These are phyloP conservation scores for Syritta pipiens DNA, from an alignment of 2,888 invertebrate genomes.

Conservation along the genomic window DNA sequence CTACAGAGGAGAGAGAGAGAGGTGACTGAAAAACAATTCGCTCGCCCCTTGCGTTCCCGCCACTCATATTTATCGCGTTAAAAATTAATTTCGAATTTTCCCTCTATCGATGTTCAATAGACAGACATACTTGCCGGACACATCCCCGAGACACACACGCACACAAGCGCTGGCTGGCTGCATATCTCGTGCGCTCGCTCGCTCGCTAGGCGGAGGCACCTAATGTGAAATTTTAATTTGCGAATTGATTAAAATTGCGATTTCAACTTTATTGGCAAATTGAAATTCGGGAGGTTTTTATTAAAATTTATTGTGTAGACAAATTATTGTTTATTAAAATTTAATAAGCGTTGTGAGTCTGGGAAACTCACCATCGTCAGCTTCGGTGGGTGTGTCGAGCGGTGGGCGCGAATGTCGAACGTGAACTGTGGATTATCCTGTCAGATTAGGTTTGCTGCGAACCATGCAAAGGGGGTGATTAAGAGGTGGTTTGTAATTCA, in stretches of 20 bases:
- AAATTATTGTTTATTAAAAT: slow-evolving; percentile 63
- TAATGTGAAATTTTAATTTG: slow-evolving; percentile 71
- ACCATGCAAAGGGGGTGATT: neutral
- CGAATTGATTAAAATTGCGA: slow-evolving; percentile 78
- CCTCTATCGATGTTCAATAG: slow-evolving; percentile 44
- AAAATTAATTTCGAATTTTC: slow-evolving; percentile 71
- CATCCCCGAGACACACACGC: slow-evolving; percentile 13
- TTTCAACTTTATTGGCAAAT: slow-evolving; percentile 78
- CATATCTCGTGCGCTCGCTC: too few species aligned
- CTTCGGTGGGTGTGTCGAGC: too few species aligned
- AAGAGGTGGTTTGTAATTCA: too few species aligned
- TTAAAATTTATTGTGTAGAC: slow-evolving; percentile 67
- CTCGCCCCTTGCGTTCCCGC: slow-evolving; percentile 4
- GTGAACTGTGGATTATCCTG: neutral
- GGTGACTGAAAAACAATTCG: too few species aligned
- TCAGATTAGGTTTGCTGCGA: neutral
- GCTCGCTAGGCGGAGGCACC: slow-evolving; percentile 24
- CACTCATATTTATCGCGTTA: slow-evolving; percentile 70
- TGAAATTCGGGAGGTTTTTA: slow-evolving; percentile 72
- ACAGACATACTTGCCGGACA: neutral
- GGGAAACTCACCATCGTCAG: too few species aligned
- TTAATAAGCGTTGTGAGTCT: slow-evolving; percentile 43
- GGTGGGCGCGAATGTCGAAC: neutral
- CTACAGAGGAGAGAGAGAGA: too few species aligned
- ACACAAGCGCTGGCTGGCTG: slow-evolving; percentile 9